Percentiles rank a stretch among this genome's conserved stretches.
Evolutionary conservation across 2,797 vertebrate genomes (phyloP).

Genomic region (Mormyrops attenuatus): DNA sequence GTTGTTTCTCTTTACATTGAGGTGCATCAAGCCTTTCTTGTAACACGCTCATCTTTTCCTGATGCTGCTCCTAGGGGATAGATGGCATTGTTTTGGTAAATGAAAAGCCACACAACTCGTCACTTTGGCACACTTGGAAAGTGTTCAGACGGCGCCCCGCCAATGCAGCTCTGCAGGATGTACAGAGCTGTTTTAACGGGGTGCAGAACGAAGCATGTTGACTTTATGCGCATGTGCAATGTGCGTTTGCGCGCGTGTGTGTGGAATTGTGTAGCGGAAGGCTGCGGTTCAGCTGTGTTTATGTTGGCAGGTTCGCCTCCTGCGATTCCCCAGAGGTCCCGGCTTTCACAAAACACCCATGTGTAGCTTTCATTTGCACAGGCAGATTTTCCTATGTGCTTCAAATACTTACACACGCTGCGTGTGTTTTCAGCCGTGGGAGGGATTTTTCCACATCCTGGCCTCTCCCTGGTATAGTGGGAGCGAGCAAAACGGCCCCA

Average conservation of each 20-base stretch:
- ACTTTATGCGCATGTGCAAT: neutral
- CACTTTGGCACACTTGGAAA: neutral
- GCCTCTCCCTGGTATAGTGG: constrained; percentile 10
- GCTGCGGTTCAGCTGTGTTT: neutral
- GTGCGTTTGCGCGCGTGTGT: neutral
- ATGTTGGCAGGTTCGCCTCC: neutral
- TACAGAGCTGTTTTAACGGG: neutral
- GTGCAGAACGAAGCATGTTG: neutral
- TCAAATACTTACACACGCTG: constrained; percentile 30
- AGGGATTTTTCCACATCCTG: constrained; percentile 30
- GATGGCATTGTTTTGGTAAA: too few relatives aligned
- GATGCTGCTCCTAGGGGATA: neutral
- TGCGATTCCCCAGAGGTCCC: neutral
- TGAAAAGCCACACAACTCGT: neutral
- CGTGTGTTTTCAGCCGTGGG: constrained; percentile 24
- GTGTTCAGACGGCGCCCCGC: neutral
- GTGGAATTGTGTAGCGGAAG: constrained; percentile 4
- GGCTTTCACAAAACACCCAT: neutral
- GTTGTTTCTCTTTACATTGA: neutral
- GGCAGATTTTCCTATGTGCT: constrained; percentile 29
- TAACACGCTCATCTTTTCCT: neutral
- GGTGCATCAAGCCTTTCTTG: neutral
- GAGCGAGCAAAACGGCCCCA: neutral
- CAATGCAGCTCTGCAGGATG: neutral
- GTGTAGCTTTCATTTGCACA: constrained; percentile 25